phyloP scores from a whole-genome alignment of 2,797 vertebrate species.

The Sebastes flavidus region DNA sequence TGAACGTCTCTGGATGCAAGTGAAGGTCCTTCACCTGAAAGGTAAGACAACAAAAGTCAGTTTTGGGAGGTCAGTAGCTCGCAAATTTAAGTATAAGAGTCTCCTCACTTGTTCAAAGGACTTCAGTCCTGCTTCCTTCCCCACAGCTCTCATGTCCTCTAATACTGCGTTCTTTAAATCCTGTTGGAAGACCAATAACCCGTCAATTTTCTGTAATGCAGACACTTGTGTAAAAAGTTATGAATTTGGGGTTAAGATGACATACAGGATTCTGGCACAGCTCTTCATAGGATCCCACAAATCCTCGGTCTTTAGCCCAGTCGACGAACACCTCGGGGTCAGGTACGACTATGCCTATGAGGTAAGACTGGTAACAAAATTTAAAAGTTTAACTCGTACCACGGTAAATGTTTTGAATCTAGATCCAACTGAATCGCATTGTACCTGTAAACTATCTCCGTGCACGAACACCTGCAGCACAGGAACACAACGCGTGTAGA shows the following conservation, averaged over 20 bases:
- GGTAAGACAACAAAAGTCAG: background rate
- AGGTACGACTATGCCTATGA: conserved; percentile 83
- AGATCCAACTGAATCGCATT: background rate
- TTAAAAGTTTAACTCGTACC: background rate
- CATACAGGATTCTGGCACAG: conserved; percentile 85
- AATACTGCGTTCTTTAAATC: conserved; percentile 81
- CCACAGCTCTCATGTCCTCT: conserved; percentile 80
- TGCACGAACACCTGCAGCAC: conserved; percentile 86
- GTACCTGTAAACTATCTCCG: conserved; percentile 85
- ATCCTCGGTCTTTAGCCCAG: conserved; percentile 80
- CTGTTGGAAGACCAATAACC: conserved; percentile 53
- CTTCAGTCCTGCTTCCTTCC: conserved; percentile 82
- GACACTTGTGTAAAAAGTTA: background rate
- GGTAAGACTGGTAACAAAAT: conserved; percentile 72
- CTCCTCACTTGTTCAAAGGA: conserved; percentile 84
- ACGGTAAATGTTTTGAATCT: background rate
- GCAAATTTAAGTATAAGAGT: background rate
- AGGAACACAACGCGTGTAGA: conserved; percentile 78
- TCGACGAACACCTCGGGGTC: conserved; percentile 82
- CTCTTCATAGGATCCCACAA: conserved; percentile 80
- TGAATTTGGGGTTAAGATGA: background rate
- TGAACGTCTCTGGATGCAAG: conserved; percentile 83
- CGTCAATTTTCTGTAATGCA: background rate
- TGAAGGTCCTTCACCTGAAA: conserved; percentile 81
- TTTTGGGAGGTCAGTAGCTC: background rate